Conservation (phyloP, 2,113 vertebrate genomes). For the Triplophysa rosa region DNA sequence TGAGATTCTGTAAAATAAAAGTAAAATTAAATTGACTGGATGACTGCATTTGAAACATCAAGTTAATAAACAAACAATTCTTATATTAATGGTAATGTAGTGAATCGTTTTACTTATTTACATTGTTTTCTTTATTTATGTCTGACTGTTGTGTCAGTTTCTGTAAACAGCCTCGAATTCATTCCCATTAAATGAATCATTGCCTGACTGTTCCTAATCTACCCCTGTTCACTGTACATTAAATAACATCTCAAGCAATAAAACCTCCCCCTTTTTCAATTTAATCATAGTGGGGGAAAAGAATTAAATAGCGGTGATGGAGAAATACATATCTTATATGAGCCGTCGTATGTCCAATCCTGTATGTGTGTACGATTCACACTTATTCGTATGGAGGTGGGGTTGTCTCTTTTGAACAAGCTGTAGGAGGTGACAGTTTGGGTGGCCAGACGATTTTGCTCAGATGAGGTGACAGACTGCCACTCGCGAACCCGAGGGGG, state of each 20-base stretch:
- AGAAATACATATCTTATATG: slow-evolving; percentile 60
- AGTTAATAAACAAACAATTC: no score
- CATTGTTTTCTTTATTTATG: not conserved
- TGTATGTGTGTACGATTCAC: slow-evolving; percentile 16
- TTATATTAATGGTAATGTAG: not conserved
- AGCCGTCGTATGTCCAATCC: slow-evolving; percentile 53
- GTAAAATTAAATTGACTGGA: no score
- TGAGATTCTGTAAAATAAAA: no score
- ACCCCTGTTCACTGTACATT: slow-evolving; percentile 48
- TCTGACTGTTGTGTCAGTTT: not conserved
- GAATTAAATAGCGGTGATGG: slow-evolving; percentile 58
- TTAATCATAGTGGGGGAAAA: slow-evolving; percentile 55
- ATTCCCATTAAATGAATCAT: not conserved
- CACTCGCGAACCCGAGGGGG: slow-evolving; percentile 3
- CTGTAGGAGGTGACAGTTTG: slow-evolving; percentile 35
- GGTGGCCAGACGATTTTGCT: slow-evolving; percentile 48
- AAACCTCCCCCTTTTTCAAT: slow-evolving; percentile 55
- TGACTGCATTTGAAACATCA: no score
- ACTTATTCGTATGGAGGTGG: slow-evolving; percentile 25
- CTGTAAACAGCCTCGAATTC: slow-evolving; percentile 2
- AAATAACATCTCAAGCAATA: slow-evolving; percentile 31
- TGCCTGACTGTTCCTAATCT: slow-evolving; percentile 42
- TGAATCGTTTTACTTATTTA: not conserved
- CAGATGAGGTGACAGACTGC: slow-evolving; percentile 39
- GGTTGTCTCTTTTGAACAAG: slow-evolving; percentile 14